phyloP scores from a whole-genome alignment of 1,140 invertebrate genomes.

The Pristionchus pacificus region DNA sequence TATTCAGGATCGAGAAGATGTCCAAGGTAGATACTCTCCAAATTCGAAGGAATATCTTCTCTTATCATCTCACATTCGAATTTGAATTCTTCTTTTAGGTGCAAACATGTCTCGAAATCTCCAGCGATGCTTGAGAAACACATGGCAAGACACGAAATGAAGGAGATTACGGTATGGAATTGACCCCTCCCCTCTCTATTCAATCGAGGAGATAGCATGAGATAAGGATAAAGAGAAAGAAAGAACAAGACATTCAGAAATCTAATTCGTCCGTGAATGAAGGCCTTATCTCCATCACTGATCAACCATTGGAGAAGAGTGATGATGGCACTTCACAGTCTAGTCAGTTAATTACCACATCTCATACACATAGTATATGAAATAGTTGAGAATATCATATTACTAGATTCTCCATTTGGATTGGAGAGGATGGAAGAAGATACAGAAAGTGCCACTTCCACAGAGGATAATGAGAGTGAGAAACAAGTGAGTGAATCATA shows the following conservation, averaged over 20 bases:
- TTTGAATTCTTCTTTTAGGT: constrained; percentile 35
- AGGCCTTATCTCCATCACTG: too few species aligned
- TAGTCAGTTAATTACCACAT: too few species aligned
- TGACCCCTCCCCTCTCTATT: too few species aligned
- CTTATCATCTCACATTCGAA: neutral
- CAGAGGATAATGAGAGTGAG: constrained; percentile 8
- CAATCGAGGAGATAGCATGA: too few species aligned
- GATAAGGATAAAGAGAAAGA: neutral
- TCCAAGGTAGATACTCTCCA: neutral
- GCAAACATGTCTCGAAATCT: constrained; percentile 52
- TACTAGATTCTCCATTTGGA: too few species aligned
- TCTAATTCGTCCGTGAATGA: too few species aligned
- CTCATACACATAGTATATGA: too few species aligned
- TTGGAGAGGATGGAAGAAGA: too few species aligned
- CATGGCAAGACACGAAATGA: constrained; percentile 36
- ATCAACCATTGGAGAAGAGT: too few species aligned
- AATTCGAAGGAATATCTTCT: constrained; percentile 5
- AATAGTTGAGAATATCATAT: too few species aligned
- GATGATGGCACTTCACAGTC: too few species aligned
- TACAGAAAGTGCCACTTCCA: too few species aligned
- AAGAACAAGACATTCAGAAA: neutral
- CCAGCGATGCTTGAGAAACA: constrained; percentile 57
- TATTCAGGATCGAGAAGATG: neutral
- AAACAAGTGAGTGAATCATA: constrained; percentile 10
- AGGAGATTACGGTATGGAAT: neutral